A percentile compares a stretch with the other conserved stretches of the same genome.
Conservation (phyloP, 2,888 invertebrate species). For the Zhuqinia jingwanae region DNA sequence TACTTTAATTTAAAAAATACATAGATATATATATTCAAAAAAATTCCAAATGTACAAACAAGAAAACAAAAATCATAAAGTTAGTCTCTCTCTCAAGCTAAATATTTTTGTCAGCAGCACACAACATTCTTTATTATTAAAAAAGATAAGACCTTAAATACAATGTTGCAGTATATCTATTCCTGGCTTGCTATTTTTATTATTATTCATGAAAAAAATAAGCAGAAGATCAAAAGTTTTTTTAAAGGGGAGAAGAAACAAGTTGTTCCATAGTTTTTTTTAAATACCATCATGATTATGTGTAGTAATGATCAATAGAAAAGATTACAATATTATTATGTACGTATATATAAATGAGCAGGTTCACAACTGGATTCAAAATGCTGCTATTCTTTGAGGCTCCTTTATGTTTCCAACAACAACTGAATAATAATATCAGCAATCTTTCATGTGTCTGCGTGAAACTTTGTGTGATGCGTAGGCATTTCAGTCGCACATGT, state of each 20-base stretch:
- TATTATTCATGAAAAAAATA: slow-evolving; percentile 35
- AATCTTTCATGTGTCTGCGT: neutral
- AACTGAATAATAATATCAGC: slow-evolving; percentile 20
- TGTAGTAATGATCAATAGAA: slow-evolving; percentile 11
- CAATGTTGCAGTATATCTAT: no score
- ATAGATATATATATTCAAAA: neutral
- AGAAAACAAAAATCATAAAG: no score
- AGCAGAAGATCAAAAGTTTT: slow-evolving; percentile 28
- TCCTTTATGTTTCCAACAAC: neutral
- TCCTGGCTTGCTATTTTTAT: slow-evolving; percentile 19
- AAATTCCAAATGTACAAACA: no score
- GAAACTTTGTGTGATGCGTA: neutral
- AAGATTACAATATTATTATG: slow-evolving; percentile 13
- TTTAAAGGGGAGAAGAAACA: slow-evolving; percentile 43
- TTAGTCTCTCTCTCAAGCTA: no score
- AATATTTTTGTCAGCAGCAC: slow-evolving; percentile 10
- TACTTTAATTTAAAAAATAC: neutral
- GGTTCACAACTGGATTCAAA: neutral
- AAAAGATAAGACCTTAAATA: slow-evolving; percentile 31
- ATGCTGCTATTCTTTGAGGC: neutral
- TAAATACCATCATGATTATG: no score
- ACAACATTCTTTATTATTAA: slow-evolving; percentile 47
- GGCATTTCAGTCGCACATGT: no score
- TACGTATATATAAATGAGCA: neutral
- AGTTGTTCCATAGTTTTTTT: slow-evolving; percentile 38